Evolutionary conservation across 2,888 invertebrate genomes (phyloP).

Genomic region (Aplocera efformata): DNA sequence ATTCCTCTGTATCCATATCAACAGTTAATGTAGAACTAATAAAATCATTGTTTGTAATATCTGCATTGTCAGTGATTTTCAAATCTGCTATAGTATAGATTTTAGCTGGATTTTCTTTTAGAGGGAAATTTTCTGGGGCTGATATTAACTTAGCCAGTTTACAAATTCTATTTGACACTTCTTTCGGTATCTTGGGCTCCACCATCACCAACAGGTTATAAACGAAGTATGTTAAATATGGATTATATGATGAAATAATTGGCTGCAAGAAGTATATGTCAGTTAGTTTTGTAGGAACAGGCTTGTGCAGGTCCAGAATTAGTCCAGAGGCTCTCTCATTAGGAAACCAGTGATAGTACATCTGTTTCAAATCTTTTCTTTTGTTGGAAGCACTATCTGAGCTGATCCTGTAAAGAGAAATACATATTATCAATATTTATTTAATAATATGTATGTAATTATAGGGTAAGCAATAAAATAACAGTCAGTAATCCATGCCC

Average conservation of each 20-base stretch:
- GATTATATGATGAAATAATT: slow-evolving; percentile 62
- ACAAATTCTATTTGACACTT: slow-evolving; percentile 44
- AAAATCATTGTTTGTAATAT: background rate
- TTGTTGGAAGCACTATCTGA: slow-evolving; percentile 37
- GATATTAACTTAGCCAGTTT: slow-evolving; percentile 59
- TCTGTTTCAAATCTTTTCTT: slow-evolving; percentile 49
- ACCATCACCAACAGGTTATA: slow-evolving; percentile 52
- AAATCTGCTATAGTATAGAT: slow-evolving; percentile 73
- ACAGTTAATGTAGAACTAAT: slow-evolving; percentile 18
- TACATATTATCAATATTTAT: background rate
- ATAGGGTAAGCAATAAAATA: no score
- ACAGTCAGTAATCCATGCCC: no score
- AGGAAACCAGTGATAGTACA: slow-evolving; percentile 66
- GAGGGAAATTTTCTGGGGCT: slow-evolving; percentile 43
- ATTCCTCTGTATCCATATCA: slow-evolving; percentile 17
- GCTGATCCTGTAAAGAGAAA: slow-evolving; percentile 43
- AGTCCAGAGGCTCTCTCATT: slow-evolving; percentile 49
- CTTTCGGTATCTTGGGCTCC: slow-evolving; percentile 49
- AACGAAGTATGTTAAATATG: slow-evolving; percentile 58
- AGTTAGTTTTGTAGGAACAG: slow-evolving; percentile 53
- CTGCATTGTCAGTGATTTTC: slow-evolving; percentile 27
- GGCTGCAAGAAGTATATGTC: slow-evolving; percentile 58
- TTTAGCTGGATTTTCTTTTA: slow-evolving; percentile 34
- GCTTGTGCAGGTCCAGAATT: slow-evolving; percentile 55
- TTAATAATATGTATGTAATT: no score